Conservation (phyloP, 2,797 vertebrate genomes). For the Enteromius trimaculatus region DNA sequence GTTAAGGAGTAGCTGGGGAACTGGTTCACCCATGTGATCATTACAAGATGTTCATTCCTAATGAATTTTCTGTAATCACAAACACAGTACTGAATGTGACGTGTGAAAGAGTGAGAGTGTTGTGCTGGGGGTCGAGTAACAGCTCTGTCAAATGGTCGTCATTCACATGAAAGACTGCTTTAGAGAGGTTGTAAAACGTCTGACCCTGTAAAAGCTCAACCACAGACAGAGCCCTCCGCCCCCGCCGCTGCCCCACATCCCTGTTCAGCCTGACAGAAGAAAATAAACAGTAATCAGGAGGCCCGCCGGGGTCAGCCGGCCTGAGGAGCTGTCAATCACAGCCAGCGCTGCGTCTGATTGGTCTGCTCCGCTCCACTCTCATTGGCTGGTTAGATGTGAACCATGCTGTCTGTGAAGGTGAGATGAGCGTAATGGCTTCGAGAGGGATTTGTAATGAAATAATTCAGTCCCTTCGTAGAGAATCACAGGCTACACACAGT, state of each 20-base stretch:
- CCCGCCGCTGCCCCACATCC: not conserved
- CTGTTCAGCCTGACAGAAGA: constrained; percentile 54
- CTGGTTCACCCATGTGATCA: not conserved
- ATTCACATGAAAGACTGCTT: constrained; percentile 40
- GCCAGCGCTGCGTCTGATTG: constrained; percentile 18
- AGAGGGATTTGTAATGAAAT: not conserved
- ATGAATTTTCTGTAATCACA: no score
- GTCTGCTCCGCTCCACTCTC: not conserved
- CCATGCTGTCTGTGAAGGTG: not conserved
- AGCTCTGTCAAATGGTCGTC: constrained; percentile 11
- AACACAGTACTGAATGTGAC: not conserved
- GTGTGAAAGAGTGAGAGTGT: not conserved
- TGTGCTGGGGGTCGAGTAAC: not conserved
- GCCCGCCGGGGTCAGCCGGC: constrained; percentile 14
- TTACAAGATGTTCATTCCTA: not conserved
- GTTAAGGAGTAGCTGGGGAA: not conserved
- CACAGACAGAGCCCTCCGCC: constrained; percentile 20
- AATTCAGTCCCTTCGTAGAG: not conserved
- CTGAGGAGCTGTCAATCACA: constrained; percentile 41
- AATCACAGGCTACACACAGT: not conserved
- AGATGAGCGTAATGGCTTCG: not conserved
- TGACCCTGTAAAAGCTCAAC: not conserved
- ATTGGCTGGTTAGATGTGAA: constrained; percentile 16
- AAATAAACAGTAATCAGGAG: constrained; percentile 52
- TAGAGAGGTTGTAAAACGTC: not conserved